phyloP scores from a whole-genome alignment of 2,797 vertebrate species.

The Pseudopleuronectes americanus region DNA sequence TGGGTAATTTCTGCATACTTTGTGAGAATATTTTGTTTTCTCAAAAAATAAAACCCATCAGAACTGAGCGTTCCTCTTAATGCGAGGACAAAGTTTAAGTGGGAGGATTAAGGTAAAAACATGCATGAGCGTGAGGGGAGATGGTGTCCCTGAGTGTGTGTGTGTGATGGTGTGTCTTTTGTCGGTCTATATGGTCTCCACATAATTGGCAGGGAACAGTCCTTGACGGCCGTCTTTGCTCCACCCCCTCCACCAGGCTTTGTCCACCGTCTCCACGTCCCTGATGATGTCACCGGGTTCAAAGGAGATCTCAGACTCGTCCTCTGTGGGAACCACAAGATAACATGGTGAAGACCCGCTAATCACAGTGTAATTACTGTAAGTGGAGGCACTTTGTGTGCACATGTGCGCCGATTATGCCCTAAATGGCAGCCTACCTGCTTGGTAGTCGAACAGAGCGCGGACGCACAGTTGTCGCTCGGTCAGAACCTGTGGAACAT shows the following conservation, averaged over 20 bases:
- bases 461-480: constrained; percentile 80
- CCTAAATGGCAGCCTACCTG: constrained; percentile 78
- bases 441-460: constrained; percentile 86
- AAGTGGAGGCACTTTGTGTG: constrained; percentile 66
- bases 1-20: constrained; percentile 66
- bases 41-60: constrained; percentile 34
- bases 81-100: constrained; percentile 66
- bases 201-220: constrained; percentile 86
- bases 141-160: constrained; percentile 75
- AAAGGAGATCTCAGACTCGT: constrained; percentile 85
- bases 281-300: constrained; percentile 86
- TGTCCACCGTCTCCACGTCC: constrained; percentile 84
- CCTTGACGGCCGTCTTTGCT: constrained; percentile 86
- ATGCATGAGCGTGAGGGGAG: constrained; percentile 61
- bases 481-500: constrained; percentile 66
- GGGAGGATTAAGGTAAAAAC: constrained; percentile 68
- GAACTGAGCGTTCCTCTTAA: constrained; percentile 57
- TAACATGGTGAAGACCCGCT: constrained; percentile 66
- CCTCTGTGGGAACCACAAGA: constrained; percentile 78
- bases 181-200: constrained; percentile 81
- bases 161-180: constrained; percentile 23
- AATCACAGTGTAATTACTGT: constrained; percentile 69
- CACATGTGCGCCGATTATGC: constrained; percentile 60
- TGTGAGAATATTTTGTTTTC: constrained; percentile 60
- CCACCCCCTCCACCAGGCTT: constrained; percentile 86